A percentile compares a stretch with the other conserved stretches of the same genome.
Evolutionary conservation across 2,888 invertebrate genomes (phyloP).

Genomic region (Adela reaumurella): DNA sequence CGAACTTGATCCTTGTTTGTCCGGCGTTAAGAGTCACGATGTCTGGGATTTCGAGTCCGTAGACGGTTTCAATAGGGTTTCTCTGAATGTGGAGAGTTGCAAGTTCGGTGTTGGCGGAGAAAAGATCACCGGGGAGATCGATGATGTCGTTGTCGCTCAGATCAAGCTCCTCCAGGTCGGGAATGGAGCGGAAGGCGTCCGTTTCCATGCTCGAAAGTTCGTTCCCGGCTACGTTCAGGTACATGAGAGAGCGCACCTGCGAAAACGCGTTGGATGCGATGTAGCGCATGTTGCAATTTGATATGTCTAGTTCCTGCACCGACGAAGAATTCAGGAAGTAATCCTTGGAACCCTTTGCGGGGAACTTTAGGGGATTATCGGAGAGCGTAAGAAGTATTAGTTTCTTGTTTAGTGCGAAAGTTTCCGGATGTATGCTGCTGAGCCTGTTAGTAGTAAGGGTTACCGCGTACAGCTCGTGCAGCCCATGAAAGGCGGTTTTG

Average conservation of each 20-base stretch:
- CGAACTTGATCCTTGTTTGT: constrained; percentile 62
- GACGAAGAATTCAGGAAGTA: constrained; percentile 59
- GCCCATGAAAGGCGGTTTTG: constrained; percentile 65
- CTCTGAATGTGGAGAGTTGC: constrained; percentile 67
- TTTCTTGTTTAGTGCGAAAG: constrained; percentile 65
- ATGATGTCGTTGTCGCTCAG: constrained; percentile 67
- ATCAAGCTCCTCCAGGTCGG: constrained; percentile 68
- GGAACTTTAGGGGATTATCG: constrained; percentile 60
- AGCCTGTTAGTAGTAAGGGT: constrained; percentile 68
- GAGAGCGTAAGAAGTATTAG: constrained; percentile 64
- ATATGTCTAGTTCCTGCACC: constrained; percentile 68
- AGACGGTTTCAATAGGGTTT: constrained; percentile 63
- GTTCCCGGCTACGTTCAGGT: constrained; percentile 67
- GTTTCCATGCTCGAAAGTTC: constrained; percentile 58
- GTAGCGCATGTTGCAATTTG: constrained; percentile 64
- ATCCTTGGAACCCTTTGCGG: constrained; percentile 32
- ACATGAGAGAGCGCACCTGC: constrained; percentile 62
- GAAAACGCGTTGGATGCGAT: constrained; percentile 63
- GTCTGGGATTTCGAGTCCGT: constrained; percentile 58
- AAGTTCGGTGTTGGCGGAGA: constrained; percentile 62
- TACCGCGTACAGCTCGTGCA: constrained; percentile 64
- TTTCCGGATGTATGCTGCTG: constrained; percentile 63
- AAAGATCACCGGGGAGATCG: constrained; percentile 60
- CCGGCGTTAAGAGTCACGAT: constrained; percentile 67
- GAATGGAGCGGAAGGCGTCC: constrained; percentile 58